phyloP scores from a whole-genome alignment of 2,113 vertebrate species.

The Hiodon alosoides region DNA sequence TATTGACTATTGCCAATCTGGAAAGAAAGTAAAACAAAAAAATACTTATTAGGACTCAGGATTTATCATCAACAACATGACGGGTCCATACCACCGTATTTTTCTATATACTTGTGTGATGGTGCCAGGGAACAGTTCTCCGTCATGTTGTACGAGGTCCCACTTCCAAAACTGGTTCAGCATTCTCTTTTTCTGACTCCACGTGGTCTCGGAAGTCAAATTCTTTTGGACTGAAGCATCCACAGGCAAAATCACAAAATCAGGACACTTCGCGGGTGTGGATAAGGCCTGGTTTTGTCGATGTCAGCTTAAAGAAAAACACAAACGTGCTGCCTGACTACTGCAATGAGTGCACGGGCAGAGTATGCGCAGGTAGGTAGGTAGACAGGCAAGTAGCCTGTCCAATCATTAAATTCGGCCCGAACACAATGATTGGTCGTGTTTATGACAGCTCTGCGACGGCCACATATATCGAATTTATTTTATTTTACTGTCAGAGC shows the following conservation, averaged over 20 bases:
- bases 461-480: too few relatives aligned
- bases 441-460: too few relatives aligned
- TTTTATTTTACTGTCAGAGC: too few relatives aligned
- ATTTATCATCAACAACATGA: conserved; percentile 3
- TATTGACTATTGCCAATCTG: conserved; percentile 18
- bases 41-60: not conserved
- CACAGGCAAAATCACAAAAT: conserved; percentile 14
- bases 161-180: conserved; percentile 8
- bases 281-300: conserved; percentile 27
- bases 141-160: conserved; percentile 17
- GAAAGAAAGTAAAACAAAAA: not conserved
- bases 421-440: too few relatives aligned
- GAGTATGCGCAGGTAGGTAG: too few relatives aligned
- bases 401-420: too few relatives aligned
- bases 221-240: conserved; percentile 18
- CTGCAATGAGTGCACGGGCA: too few relatives aligned
- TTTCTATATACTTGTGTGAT: conserved; percentile 21
- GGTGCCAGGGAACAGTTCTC: conserved; percentile 14
- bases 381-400: too few relatives aligned
- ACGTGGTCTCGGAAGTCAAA: not conserved
- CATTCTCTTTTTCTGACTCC: not conserved
- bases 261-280: conserved; percentile 17
- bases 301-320: conserved; percentile 3
- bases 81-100: conserved; percentile 5
- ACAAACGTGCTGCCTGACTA: too few relatives aligned